phyloP scores from a whole-genome alignment of 2,113 vertebrate genomes.

The Tragelaphus strepsiceros region DNA sequence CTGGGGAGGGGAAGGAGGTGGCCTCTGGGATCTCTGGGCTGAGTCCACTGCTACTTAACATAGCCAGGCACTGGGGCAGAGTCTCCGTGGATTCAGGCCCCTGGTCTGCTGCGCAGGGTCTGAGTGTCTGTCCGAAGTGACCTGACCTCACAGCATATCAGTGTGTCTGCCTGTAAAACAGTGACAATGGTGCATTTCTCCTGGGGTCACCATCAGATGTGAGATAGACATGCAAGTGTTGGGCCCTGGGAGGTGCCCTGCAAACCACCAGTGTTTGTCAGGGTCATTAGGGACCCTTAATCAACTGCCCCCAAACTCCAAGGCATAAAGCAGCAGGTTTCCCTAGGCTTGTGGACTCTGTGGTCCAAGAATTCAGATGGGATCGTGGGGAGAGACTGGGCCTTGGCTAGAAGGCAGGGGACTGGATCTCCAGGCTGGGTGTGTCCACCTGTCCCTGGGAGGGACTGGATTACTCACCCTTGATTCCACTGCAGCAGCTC shows the following conservation, averaged over 20 bases:
- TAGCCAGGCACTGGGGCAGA: neutral
- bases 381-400: neutral
- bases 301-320: neutral
- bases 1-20: rapidly evolving
- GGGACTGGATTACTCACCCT: neutral
- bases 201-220: neutral
- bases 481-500: neutral
- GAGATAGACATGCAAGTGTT: neutral
- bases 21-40: neutral
- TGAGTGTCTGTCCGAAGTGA: neutral
- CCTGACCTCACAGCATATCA: neutral
- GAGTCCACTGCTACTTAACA: neutral
- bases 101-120: neutral
- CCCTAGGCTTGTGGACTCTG: neutral
- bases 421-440: neutral
- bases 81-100: neutral
- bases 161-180: neutral
- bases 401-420: neutral
- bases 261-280: neutral
- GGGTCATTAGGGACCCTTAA: neutral
- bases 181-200: neutral
- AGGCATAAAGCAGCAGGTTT: neutral
- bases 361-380: neutral
- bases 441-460: neutral
- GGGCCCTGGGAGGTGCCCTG: neutral